Conservation (phyloP, 2,797 vertebrate genomes). For the Scolopax rusticola region DNA sequence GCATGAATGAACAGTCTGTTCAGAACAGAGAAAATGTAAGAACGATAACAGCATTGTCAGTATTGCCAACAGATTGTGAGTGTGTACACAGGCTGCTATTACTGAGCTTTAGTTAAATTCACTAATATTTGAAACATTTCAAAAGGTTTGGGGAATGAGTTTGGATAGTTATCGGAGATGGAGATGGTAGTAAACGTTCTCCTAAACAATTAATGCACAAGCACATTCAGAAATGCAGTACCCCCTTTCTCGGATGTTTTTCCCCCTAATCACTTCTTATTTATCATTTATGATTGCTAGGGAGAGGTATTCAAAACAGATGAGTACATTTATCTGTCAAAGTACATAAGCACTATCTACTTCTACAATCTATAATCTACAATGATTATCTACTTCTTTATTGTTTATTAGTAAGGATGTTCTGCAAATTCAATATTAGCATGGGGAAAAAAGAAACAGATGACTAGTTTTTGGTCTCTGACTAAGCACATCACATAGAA, state of each 20-base stretch:
- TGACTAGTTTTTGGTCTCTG: background rate
- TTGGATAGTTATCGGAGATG: background rate
- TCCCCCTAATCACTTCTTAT: background rate
- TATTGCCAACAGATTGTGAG: background rate
- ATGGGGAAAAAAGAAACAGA: background rate
- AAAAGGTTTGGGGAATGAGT: background rate
- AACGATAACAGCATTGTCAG: background rate
- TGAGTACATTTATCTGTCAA: background rate
- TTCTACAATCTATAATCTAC: background rate
- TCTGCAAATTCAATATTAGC: background rate
- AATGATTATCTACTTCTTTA: background rate
- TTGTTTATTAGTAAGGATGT: background rate
- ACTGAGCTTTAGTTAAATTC: background rate
- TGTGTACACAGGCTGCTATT: background rate
- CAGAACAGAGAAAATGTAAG: background rate
- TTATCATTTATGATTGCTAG: background rate
- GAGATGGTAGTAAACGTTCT: background rate
- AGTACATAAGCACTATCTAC: background rate
- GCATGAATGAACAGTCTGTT: conserved; percentile 13
- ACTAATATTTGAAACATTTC: background rate
- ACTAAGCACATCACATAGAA: background rate
- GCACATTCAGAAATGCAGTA: background rate
- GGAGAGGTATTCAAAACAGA: background rate
- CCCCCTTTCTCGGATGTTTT: background rate
- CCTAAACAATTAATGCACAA: background rate